phyloP scores from a whole-genome alignment of 2,113 vertebrate genomes.

The Nansenia antarctica region DNA sequence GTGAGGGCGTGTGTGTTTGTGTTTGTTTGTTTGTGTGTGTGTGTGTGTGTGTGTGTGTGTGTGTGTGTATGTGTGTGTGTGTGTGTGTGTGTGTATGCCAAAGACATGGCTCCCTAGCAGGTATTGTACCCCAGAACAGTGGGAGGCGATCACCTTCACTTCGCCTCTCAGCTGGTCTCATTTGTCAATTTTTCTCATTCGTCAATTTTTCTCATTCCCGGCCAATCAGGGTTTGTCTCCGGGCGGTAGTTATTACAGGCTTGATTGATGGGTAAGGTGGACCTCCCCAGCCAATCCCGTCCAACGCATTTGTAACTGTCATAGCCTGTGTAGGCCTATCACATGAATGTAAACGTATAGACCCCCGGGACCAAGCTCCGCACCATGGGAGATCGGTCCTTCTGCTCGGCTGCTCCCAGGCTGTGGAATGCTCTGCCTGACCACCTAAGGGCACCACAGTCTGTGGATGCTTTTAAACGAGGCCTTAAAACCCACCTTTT shows the following conservation, averaged over 20 bases:
- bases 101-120: background rate
- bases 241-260: background rate
- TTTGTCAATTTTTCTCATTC: constrained; percentile 6
- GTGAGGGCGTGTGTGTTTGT: too few species aligned
- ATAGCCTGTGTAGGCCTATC: background rate
- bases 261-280: constrained; percentile 2
- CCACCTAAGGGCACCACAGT: too few species aligned
- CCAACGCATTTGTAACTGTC: constrained; percentile 1
- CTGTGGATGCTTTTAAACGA: too few species aligned
- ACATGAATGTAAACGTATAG: background rate
- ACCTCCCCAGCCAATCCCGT: background rate
- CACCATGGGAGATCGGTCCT: too few species aligned
- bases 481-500: too few species aligned
- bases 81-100: too few species aligned
- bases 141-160: background rate
- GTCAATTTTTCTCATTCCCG: constrained; percentile 4
- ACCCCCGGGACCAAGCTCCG: too few species aligned
- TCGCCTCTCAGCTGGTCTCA: background rate
- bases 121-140: background rate
- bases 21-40: too few species aligned
- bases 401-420: too few species aligned
- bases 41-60: too few species aligned
- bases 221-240: constrained; percentile 1
- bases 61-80: too few species aligned
- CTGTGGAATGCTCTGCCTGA: too few species aligned